Percentiles rank a stretch among this genome's conserved stretches.
phyloP scores from a whole-genome alignment of 2,113 vertebrate genomes.

The Cathartes aura region DNA sequence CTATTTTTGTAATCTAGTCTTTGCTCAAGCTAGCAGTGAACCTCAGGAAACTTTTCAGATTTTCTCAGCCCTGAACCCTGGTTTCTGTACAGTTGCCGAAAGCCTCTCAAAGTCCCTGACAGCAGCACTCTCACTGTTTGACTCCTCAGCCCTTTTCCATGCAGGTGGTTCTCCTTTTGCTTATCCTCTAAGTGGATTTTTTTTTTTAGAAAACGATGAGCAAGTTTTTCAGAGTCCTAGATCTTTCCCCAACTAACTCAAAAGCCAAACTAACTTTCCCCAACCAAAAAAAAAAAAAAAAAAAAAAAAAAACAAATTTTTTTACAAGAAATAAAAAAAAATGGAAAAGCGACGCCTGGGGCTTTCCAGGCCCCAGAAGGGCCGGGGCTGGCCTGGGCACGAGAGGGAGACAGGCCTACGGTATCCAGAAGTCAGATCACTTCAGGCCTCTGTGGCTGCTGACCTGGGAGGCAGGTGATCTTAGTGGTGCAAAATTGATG shows the following conservation, averaged over 20 bases:
- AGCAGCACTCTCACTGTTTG: neutral
- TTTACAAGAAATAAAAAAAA: too few species aligned
- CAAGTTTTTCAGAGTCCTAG: neutral
- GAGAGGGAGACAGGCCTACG: fast-evolving
- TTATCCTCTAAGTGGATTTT: neutral
- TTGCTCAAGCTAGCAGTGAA: neutral
- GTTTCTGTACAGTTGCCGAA: neutral
- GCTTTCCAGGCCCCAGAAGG: too few species aligned
- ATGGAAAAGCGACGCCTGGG: neutral
- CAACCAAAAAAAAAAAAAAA: neutral
- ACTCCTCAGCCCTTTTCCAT: neutral
- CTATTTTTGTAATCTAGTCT: neutral
- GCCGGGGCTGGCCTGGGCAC: fast-evolving
- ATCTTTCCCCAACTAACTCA: neutral
- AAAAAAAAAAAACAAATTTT: too few species aligned
- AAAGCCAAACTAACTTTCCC: neutral
- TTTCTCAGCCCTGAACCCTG: neutral
- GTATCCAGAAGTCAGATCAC: fast-evolving
- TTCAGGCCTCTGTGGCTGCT: neutral
- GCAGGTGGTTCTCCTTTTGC: neutral
- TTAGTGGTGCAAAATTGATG: fast-evolving
- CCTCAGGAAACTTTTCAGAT: neutral
- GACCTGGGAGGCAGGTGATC: too few species aligned
- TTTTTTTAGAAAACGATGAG: neutral
- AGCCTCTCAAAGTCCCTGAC: neutral